Evolutionary conservation across 2,888 invertebrate species (phyloP).

Genomic region (Cephonodes hylas): DNA sequence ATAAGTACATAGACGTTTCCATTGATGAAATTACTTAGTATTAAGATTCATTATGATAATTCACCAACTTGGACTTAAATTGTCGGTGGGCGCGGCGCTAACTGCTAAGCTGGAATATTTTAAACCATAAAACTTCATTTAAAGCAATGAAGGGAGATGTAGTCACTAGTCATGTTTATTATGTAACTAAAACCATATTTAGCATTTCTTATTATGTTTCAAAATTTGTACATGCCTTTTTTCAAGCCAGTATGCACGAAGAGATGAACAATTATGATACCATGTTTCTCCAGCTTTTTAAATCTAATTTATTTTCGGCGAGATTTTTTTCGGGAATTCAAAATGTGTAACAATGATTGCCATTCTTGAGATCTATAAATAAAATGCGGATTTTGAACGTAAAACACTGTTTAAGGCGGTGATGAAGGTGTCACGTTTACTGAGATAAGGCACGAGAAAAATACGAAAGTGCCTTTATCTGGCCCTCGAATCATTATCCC

Average conservation of each 20-base stretch:
- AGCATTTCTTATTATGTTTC: too few relatives aligned
- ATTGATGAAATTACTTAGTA: not conserved
- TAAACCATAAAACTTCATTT: not conserved
- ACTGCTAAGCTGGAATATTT: not conserved
- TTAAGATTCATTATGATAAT: not conserved
- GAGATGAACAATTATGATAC: too few relatives aligned
- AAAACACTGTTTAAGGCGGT: slow-evolving; percentile 3
- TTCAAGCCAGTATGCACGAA: too few relatives aligned
- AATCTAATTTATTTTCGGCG: too few relatives aligned
- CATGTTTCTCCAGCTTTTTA: too few relatives aligned
- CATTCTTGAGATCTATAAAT: not conserved
- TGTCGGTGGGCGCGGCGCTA: not conserved
- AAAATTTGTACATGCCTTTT: too few relatives aligned
- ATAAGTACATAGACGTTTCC: not conserved
- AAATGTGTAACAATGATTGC: too few relatives aligned
- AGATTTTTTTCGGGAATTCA: too few relatives aligned
- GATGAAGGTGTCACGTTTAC: slow-evolving; percentile 29
- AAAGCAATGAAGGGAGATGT: not conserved
- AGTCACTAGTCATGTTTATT: too few relatives aligned
- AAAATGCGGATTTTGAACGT: not conserved
- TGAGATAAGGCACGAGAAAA: slow-evolving; percentile 37
- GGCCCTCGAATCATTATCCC: slow-evolving; percentile 33
- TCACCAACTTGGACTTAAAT: not conserved
- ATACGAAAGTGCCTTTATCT: slow-evolving; percentile 34
- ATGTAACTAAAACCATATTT: too few relatives aligned